Evolutionary conservation across 2,888 invertebrate species (phyloP).

Genomic region (Chorisops tibialis): DNA sequence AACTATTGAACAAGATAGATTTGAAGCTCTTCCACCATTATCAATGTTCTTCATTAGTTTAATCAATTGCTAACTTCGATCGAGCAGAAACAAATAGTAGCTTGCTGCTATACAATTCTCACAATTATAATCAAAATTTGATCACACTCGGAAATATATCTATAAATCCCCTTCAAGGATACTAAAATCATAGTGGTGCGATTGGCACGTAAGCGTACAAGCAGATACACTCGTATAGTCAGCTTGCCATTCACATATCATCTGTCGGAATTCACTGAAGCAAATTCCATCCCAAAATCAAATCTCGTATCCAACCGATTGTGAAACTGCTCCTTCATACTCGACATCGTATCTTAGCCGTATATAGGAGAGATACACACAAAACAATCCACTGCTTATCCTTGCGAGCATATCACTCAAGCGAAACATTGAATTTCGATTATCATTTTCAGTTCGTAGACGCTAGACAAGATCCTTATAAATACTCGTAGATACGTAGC

Average conservation of each 20-base stretch:
- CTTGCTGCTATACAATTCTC: no score
- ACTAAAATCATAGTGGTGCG: neutral
- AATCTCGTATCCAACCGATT: constrained; percentile 14
- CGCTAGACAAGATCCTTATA: neutral
- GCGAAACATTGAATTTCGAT: constrained; percentile 5
- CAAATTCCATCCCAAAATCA: constrained; percentile 11
- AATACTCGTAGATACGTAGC: neutral
- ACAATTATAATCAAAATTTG: no score
- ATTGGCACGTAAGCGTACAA: neutral
- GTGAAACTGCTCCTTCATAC: constrained; percentile 11
- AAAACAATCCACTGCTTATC: neutral
- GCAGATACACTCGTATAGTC: neutral
- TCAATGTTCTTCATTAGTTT: no score
- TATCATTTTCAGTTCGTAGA: neutral
- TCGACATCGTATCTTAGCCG: neutral
- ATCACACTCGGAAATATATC: no score
- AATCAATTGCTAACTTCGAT: no score
- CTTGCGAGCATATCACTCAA: neutral
- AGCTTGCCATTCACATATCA: neutral
- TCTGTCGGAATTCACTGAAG: constrained; percentile 2
- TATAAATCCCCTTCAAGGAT: no score
- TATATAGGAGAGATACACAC: neutral
- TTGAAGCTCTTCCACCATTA: no score
- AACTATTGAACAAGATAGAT: no score
- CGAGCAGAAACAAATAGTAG: no score